A percentile compares a stretch with the other conserved stretches of the same genome.
Evolutionary conservation across 2,113 vertebrate genomes (phyloP).

Genomic region (Thunnus thynnus): DNA sequence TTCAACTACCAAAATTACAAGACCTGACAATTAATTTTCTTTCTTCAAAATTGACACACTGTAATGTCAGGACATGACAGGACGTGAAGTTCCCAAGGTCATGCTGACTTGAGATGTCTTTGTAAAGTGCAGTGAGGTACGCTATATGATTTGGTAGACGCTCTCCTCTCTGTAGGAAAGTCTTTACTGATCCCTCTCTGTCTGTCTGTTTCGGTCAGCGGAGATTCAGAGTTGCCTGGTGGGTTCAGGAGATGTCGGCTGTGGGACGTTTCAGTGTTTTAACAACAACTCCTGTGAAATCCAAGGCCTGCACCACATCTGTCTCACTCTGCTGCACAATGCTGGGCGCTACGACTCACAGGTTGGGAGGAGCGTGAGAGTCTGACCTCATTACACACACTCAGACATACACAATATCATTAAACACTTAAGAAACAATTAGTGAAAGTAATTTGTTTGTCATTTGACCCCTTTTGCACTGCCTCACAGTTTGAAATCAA

Average conservation of each 20-base stretch:
- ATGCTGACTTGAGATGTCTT: neutral
- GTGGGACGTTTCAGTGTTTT: constrained; percentile 95
- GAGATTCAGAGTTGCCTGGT: constrained; percentile 96
- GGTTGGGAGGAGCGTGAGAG: constrained; percentile 78
- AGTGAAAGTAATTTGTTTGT: neutral
- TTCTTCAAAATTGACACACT: neutral
- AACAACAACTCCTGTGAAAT: constrained; percentile 97
- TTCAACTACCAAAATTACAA: neutral
- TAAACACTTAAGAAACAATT: neutral
- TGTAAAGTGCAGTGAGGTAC: neutral
- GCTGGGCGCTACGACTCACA: constrained; percentile 96
- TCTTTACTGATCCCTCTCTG: neutral
- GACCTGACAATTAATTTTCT: neutral
- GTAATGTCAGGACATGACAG: too few relatives aligned
- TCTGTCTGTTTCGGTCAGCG: constrained; percentile 72
- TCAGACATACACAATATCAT: neutral
- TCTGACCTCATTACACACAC: neutral
- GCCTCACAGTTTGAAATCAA: neutral
- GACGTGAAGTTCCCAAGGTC: neutral
- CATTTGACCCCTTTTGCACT: neutral
- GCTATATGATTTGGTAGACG: neutral
- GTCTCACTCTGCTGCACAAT: constrained; percentile 96
- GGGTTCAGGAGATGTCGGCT: constrained; percentile 93
- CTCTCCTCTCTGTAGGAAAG: neutral
- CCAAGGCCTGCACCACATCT: constrained; percentile 93